Conservation (phyloP, 2,888 invertebrate species). For the Clistopyga incitator region DNA sequence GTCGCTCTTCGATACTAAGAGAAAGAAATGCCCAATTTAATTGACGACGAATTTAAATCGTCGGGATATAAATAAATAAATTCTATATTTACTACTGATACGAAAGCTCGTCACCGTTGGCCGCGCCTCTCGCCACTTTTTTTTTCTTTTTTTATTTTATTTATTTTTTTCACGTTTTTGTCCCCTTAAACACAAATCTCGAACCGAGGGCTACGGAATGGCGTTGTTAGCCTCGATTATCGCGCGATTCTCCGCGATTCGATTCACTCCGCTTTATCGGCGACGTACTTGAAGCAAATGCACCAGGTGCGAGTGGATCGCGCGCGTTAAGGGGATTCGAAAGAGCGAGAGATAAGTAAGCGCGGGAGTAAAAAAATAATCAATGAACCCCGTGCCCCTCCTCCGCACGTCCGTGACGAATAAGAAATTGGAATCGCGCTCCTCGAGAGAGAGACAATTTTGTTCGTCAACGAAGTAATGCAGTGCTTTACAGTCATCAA, state of each 20-base stretch:
- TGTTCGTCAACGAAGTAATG: conserved; percentile 59
- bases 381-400: conserved; percentile 51
- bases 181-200: conserved; percentile 35
- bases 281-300: conserved; percentile 22
- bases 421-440: conserved; percentile 62
- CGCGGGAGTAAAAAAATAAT: conserved; percentile 56
- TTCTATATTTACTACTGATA: conserved; percentile 35
- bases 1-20: conserved; percentile 50
- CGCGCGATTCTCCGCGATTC: conserved; percentile 56
- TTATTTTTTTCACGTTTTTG: conserved; percentile 5
- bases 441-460: conserved; percentile 60
- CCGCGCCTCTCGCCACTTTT: conserved; percentile 54
- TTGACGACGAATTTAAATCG: conserved; percentile 20
- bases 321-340: conserved; percentile 8
- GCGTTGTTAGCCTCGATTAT: conserved; percentile 61
- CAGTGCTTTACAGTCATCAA: conserved; percentile 51
- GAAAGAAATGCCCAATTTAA: conserved; percentile 45
- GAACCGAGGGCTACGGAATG: conserved; percentile 24
- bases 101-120: conserved; percentile 55
- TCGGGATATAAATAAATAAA: conserved; percentile 31
- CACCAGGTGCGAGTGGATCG: conserved; percentile 35
- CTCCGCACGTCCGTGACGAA: conserved; percentile 65
- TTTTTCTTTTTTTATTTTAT: conserved; percentile 9
- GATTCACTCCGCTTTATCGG: conserved; percentile 59
- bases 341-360: conserved; percentile 57